Evolutionary conservation across 1,140 invertebrate species (phyloP).

Genomic region (Adoxophyes honmai): DNA sequence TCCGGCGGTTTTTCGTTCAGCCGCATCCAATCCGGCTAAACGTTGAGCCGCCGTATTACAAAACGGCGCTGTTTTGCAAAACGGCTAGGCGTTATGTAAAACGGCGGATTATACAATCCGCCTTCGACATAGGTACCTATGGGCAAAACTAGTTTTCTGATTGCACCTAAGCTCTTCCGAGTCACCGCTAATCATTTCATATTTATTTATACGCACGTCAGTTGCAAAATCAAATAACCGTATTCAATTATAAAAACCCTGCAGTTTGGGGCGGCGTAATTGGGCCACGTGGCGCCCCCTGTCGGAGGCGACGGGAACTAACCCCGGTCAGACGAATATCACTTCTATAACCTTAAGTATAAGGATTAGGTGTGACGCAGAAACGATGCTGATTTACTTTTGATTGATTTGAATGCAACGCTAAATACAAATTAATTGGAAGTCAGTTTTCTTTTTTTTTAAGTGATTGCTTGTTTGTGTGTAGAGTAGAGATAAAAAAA

Average conservation of each 20-base stretch:
- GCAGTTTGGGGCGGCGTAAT: conserved; percentile 46
- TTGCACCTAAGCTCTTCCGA: neutral
- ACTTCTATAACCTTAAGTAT: conserved; percentile 16
- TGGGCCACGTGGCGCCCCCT: conserved; percentile 49
- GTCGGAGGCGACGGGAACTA: conserved; percentile 1
- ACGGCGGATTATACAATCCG: no score
- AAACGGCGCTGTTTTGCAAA: no score
- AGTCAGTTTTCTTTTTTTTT: conserved; percentile 28
- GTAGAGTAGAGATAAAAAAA: no score
- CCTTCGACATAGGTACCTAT: no score
- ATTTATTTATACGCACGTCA: conserved; percentile 33
- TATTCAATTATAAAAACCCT: conserved; percentile 57
- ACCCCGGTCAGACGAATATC: conserved; percentile 10
- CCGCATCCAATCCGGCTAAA: no score
- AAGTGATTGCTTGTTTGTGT: no score
- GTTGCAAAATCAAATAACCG: conserved; percentile 60
- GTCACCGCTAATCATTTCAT: conserved; percentile 10
- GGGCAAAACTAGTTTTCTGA: no score
- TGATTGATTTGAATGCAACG: conserved; percentile 19
- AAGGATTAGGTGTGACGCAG: conserved; percentile 7
- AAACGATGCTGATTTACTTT: conserved; percentile 21
- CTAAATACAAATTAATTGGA: conserved; percentile 58
- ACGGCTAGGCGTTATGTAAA: no score
- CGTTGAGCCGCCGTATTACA: no score
- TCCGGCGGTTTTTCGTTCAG: no score